Conservation (phyloP, 2,888 invertebrate species). For the Pyrrhosoma nymphula region DNA sequence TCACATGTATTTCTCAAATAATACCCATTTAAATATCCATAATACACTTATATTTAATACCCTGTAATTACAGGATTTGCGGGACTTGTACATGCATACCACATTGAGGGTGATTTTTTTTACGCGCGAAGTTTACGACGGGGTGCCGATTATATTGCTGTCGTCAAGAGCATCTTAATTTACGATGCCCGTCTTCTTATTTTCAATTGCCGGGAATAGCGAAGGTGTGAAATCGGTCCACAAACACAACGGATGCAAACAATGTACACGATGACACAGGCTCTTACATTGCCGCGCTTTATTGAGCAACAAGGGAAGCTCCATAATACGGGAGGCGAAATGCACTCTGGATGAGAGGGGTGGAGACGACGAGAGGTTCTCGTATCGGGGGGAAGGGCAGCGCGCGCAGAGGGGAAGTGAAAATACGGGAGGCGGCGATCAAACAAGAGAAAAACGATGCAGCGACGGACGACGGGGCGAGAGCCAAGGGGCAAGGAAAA, state of each 20-base stretch:
- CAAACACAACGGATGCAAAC: not conserved
- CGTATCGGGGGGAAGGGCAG: not conserved
- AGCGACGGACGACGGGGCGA: not conserved
- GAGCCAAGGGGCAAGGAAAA: slow-evolving; percentile 55
- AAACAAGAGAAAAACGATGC: not conserved
- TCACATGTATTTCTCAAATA: no score
- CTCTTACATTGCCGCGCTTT: not conserved
- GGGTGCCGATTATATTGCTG: not conserved
- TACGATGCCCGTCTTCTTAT: not conserved
- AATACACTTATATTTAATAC: no score
- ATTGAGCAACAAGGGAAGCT: slow-evolving; percentile 32
- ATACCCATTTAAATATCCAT: no score
- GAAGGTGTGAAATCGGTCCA: not conserved
- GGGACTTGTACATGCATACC: no score
- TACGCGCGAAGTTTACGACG: no score
- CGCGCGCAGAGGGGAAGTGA: no score
- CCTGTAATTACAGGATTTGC: no score
- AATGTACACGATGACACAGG: not conserved
- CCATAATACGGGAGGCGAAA: not conserved
- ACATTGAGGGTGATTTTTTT: no score
- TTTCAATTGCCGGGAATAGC: not conserved
- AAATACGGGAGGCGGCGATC: not conserved
- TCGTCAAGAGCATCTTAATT: not conserved
- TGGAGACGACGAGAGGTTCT: not conserved
- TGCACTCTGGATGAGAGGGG: not conserved